Base-by-base conservation (phyloP, 53 echinoderm and acorn worm species). In the Temnopleurus reevesii region DNA sequence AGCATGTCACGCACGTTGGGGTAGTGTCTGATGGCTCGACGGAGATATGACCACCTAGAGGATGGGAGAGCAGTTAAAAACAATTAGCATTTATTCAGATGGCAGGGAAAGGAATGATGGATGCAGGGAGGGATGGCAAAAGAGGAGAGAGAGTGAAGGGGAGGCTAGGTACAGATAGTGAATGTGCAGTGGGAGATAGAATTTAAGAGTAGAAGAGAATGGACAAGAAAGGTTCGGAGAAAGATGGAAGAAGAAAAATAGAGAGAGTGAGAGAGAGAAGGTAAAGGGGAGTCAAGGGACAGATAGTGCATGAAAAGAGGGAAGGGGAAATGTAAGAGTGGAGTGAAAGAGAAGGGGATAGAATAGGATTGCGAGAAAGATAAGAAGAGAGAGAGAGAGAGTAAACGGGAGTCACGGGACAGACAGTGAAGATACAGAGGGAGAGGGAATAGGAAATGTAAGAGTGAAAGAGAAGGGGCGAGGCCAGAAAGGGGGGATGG, bases 1-100 rank as follows among this genome's bases (percentile, higher is more conserved):
- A 97, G 77, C 95, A 97, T 97, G 79, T 97, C 97, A 7, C 94
- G 92, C 23, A 97, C 92, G 83, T 94, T 94, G 15, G 97, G 97
- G 66, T 97, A 95, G 63, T 97, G 97, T 35, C 92, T 92, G 90
- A 97, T 93, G 44, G 97, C 95, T 53, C 90, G 91, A 25, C 97
- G 91, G 83, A 97, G 90, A 77, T 94, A 97, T 4, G 97, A 95
- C 94, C 94, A 97, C 87, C 97, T 97, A 46, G 12, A 13, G 23
- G 12, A 49, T 18, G 5, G 23, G 41, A 71, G n/a, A n/a, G n/a
- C n/a, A n/a, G n/a, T n/a, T n/a, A n/a, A n/a, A n/a, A n/a, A n/a
- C n/a, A n/a, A n/a, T n/a, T n/a, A n/a, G n/a, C n/a, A n/a, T n/a
- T n/a, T n/a, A n/a, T n/a, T n/a, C n/a, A n/a, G n/a, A n/a, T n/a